Percentiles rank a stretch among this genome's conserved stretches.
Evolutionary conservation across 92 coral and sea anemone genomes (phyloP).

Genomic region (Umimayanthus chanpuru): DNA sequence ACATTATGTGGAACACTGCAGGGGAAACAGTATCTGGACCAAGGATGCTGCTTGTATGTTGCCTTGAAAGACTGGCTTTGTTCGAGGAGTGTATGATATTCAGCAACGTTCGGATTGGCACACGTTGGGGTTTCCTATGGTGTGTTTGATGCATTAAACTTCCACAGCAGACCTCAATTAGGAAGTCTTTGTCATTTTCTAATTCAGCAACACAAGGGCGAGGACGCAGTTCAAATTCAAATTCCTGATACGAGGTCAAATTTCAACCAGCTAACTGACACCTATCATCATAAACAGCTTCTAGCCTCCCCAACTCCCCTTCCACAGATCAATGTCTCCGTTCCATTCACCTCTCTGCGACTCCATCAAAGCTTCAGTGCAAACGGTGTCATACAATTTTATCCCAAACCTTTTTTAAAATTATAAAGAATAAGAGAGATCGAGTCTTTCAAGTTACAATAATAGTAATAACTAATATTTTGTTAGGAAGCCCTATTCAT

Average conservation of each 20-base stretch:
- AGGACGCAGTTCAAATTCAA: neutral
- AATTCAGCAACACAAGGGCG: neutral
- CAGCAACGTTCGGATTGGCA: constrained; percentile 46
- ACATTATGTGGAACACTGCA: no score
- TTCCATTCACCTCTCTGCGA: constrained; percentile 6
- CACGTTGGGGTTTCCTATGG: constrained; percentile 40
- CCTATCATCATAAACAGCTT: no score
- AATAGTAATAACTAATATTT: no score
- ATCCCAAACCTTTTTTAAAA: neutral
- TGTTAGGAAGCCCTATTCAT: no score
- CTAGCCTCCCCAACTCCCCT: neutral
- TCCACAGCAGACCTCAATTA: constrained; percentile 30
- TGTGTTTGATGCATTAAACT: constrained; percentile 38
- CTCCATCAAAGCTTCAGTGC: neutral
- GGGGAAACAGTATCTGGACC: no score
- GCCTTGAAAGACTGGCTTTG: constrained; percentile 2
- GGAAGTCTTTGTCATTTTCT: constrained; percentile 32
- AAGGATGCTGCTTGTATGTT: no score
- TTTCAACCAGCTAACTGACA: neutral
- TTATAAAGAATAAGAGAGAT: no score
- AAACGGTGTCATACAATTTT: neutral
- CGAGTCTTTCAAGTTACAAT: no score
- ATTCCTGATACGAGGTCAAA: neutral
- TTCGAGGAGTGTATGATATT: constrained; percentile 49
- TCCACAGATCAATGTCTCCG: constrained; percentile 1